phyloP scores from a whole-genome alignment of 2,888 invertebrate genomes.

The Tiliacea aurago region DNA sequence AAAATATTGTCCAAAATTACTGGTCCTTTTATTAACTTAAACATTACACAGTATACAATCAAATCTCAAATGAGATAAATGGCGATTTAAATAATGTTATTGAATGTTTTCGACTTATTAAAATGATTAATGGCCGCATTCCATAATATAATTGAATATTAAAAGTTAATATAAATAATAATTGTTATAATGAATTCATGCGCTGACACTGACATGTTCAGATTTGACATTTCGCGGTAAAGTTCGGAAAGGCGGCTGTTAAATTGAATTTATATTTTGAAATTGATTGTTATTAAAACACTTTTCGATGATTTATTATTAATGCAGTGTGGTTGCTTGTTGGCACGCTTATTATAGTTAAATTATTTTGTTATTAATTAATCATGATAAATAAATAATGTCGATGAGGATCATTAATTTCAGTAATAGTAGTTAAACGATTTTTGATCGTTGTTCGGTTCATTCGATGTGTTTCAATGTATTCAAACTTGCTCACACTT shows the following conservation, averaged over 20 bases:
- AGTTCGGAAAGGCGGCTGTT: slow-evolving; percentile 31
- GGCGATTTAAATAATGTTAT: slow-evolving; percentile 25
- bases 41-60: not conserved
- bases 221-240: slow-evolving; percentile 59
- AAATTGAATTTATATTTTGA: slow-evolving; percentile 52
- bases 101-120: slow-evolving; percentile 21
- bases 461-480: not conserved
- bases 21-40: not conserved
- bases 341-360: not conserved
- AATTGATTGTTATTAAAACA: slow-evolving; percentile 54
- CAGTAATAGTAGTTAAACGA: slow-evolving; percentile 1
- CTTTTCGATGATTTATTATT: slow-evolving; percentile 43
- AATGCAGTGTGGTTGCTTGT: slow-evolving; percentile 6
- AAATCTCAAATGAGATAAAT: slow-evolving; percentile 17
- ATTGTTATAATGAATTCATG: too few relatives aligned
- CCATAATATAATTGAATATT: slow-evolving; percentile 45
- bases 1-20: not conserved
- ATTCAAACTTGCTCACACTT: not conserved
- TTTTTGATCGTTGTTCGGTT: not conserved
- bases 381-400: slow-evolving; percentile 9
- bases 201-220: slow-evolving; percentile 55
- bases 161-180: too few relatives aligned
- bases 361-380: slow-evolving; percentile 17
- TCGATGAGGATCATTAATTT: not conserved
- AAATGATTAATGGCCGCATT: slow-evolving; percentile 39